Base-by-base conservation (phyloP, 2,888 invertebrate genomes). In the Drosophila subquinaria region DNA sequence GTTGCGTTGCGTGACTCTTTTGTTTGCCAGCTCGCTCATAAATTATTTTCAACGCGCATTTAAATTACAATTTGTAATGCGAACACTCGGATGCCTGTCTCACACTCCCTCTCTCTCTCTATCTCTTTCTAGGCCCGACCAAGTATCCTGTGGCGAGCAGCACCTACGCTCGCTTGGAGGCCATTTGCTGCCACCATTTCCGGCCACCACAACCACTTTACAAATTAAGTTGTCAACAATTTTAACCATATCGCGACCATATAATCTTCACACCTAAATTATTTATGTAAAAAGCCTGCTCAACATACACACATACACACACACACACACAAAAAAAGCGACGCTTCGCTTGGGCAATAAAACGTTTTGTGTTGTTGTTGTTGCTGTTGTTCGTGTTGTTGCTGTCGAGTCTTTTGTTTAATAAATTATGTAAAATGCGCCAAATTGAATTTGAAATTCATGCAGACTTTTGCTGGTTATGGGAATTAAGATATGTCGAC, bases 171-270 rank as follows among this genome's bases (percentile, higher is more conserved):
- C 53, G 33, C 76, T 55, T 47, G 42, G 52, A 66, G 52, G 40
- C 63, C 77, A 63, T 82, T 81, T 79, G 56, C 33, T 47, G 69
- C 66, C 45, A 40, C 63, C 66, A 50, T 68, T 77, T 79, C 80
- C 84, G 81, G 74, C 76, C 89, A 67, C 62, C 64, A 80, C 69
- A 71, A 75, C 82, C 85, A 77, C 82, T 89, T 76, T 69, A 76
- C 90, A 88, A 88, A 88, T 88, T 88, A 88, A 90, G 89, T 90
- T 88, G 87, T 90, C 90, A 88, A 87, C 87, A 90, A 88, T 86
- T 87, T 81, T 76, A 77, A 83, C 73, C 87, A 76, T 88, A 88
- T 88, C 87, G 90, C 83, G 73, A 73, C 83, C 72, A 79, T 81
- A 81, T 81, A 90, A 88, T 90, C 87, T 88, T 90, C 87, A 81